Evolutionary conservation across 2,113 vertebrate species (phyloP).

Genomic region (Semnopithecus entellus): DNA sequence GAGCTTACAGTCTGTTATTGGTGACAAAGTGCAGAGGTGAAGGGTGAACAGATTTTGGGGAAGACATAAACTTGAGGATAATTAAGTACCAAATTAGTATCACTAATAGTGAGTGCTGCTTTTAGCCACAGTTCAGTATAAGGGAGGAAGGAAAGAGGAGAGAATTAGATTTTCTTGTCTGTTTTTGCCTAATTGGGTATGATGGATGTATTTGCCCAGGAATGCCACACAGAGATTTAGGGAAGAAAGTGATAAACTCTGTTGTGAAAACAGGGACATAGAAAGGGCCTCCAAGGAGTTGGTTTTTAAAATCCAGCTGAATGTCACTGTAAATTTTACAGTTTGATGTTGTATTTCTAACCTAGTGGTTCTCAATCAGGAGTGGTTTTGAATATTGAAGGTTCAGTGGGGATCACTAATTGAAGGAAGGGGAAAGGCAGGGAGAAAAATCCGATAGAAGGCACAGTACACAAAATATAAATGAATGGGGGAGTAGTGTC

Average conservation of each 20-base stretch:
- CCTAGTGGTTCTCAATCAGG: neutral
- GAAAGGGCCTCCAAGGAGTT: neutral
- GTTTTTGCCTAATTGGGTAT: neutral
- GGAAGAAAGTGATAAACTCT: conserved; percentile 31
- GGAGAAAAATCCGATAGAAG: neutral
- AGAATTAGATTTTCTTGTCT: neutral
- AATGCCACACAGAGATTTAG: neutral
- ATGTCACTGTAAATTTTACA: neutral
- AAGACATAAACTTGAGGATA: neutral
- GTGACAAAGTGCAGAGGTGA: neutral
- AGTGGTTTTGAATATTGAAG: neutral
- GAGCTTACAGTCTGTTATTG: too few relatives aligned
- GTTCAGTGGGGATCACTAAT: neutral
- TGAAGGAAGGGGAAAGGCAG: neutral
- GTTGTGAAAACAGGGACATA: conserved; percentile 32
- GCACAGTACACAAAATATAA: accelerated
- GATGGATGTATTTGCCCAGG: neutral
- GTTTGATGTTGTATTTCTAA: neutral
- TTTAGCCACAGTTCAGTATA: neutral
- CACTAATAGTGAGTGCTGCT: neutral
- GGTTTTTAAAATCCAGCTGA: conserved; percentile 16
- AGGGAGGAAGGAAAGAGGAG: neutral
- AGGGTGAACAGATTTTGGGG: neutral
- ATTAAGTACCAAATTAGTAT: neutral
- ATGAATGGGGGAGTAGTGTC: neutral